A percentile compares a stretch with the other conserved stretches of the same genome.
phyloP scores from a whole-genome alignment of 2,888 invertebrate species.

The Argyresthia albistria region DNA sequence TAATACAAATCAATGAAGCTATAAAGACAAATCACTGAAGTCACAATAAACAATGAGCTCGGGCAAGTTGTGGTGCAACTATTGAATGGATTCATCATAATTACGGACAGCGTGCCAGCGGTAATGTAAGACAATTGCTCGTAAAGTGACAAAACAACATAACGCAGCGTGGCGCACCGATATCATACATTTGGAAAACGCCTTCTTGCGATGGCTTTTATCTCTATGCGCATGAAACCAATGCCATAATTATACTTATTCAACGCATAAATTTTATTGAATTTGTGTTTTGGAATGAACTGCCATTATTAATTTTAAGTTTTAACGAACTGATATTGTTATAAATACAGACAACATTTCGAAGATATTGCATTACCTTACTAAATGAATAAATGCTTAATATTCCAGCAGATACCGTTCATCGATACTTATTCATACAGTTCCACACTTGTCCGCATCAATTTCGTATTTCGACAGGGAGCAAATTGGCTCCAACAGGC shows the following conservation, averaged over 20 bases:
- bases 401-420: too few relatives aligned
- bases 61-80: slow-evolving; percentile 15
- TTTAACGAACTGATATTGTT: too few relatives aligned
- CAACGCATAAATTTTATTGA: too few relatives aligned
- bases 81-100: slow-evolving; percentile 30
- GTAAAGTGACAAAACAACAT: slow-evolving; percentile 37
- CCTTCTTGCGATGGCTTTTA: not conserved
- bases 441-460: not conserved
- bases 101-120: slow-evolving; percentile 19
- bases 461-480: not conserved
- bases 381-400: too few relatives aligned
- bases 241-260: too few relatives aligned
- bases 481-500: slow-evolving; percentile 15
- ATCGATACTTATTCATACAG: too few relatives aligned
- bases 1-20: slow-evolving; percentile 19
- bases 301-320: too few relatives aligned
- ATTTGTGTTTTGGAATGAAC: too few relatives aligned
- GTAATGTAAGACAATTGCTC: slow-evolving; percentile 28
- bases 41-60: slow-evolving; percentile 17
- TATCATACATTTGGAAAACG: not conserved
- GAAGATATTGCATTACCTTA: too few relatives aligned
- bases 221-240: too few relatives aligned
- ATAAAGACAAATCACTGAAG: slow-evolving; percentile 18
- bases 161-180: slow-evolving; percentile 13
- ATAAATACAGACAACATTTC: too few relatives aligned